These are phyloP conservation scores for Ceratina japonica DNA, from an alignment of 1,140 invertebrate species.

Conservation along the genomic window DNA sequence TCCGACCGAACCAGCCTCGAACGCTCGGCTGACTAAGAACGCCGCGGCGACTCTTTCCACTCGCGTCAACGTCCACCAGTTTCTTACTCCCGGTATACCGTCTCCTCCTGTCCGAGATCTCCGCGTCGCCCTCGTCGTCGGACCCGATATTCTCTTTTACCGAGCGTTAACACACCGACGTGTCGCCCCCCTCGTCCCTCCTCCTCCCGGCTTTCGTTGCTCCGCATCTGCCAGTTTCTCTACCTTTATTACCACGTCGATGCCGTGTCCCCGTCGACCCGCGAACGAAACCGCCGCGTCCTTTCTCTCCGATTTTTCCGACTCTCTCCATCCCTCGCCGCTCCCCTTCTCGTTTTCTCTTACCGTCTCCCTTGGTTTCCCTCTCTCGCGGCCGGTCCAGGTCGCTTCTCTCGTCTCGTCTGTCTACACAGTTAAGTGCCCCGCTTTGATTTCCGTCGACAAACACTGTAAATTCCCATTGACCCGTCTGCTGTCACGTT, in stretches of 20 bases:
- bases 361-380: slow-evolving; percentile 29
- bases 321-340: slow-evolving; percentile 25
- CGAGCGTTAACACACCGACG: neutral
- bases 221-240: neutral
- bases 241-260: slow-evolving; percentile 9
- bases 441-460: slow-evolving; percentile 71
- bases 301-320: slow-evolving; percentile 27
- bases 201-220: neutral
- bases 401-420: slow-evolving; percentile 57
- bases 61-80: neutral
- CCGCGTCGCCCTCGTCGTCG: neutral
- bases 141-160: neutral
- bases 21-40: neutral
- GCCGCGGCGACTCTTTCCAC: slow-evolving; percentile 16
- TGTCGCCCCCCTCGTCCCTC: neutral
- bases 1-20: neutral
- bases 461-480: slow-evolving; percentile 70
- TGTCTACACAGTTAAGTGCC: slow-evolving; percentile 70
- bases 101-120: too few relatives aligned
- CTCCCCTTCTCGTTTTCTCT: slow-evolving; percentile 11
- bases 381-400: slow-evolving; percentile 31
- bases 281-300: neutral
- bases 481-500: slow-evolving; percentile 63
- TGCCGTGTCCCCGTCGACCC: neutral
- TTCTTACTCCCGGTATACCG: neutral